Percentiles rank a stretch among this genome's conserved stretches.
These are phyloP conservation scores for Proteles cristata DNA, from an alignment of 2,113 vertebrate species.

Conservation along the genomic window DNA sequence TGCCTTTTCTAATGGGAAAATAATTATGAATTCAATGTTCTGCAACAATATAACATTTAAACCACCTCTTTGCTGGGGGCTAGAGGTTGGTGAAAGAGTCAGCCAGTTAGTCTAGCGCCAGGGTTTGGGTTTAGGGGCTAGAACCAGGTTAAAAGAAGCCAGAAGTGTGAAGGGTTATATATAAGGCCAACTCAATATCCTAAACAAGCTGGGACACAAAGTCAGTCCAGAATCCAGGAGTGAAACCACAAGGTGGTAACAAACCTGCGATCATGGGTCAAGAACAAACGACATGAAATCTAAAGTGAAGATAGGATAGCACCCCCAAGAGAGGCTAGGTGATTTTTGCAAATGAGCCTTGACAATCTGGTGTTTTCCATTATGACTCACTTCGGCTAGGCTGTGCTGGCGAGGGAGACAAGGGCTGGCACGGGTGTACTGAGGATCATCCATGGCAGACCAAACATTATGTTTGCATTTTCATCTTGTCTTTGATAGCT, in stretches of 20 bases:
- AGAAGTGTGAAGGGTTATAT: neutral
- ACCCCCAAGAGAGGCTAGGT: neutral
- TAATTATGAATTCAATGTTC: conserved; percentile 17
- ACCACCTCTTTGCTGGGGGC: neutral
- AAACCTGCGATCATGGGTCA: neutral
- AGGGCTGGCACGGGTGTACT: neutral
- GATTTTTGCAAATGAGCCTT: neutral
- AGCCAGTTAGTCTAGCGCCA: neutral
- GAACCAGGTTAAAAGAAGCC: neutral
- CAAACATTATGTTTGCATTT: neutral
- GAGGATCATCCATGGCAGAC: neutral
- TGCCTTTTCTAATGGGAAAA: neutral
- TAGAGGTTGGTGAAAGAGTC: neutral
- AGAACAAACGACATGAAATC: neutral
- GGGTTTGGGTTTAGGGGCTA: neutral
- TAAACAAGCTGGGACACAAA: neutral
- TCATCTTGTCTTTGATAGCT: neutral
- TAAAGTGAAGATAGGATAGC: neutral
- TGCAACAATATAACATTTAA: neutral
- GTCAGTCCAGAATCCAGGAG: neutral
- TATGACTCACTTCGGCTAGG: neutral
- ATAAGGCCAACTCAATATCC: neutral
- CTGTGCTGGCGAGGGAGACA: neutral
- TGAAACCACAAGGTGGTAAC: neutral
- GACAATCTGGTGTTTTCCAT: neutral